Conservation (phyloP, 2,797 vertebrate species). For the Anguilla pacifica region DNA sequence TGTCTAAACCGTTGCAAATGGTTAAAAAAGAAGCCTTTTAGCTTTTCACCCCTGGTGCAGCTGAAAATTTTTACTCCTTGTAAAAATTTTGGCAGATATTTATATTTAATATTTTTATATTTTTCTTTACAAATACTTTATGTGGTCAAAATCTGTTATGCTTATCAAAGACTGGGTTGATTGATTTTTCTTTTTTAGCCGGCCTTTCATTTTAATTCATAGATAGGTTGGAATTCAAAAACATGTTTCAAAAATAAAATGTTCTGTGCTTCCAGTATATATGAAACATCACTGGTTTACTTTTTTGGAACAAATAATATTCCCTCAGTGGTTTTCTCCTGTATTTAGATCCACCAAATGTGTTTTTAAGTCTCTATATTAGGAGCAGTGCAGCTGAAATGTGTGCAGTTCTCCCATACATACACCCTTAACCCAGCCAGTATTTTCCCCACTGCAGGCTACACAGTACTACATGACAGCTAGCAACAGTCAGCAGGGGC, state of each 20-base stretch:
- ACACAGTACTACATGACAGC: neutral
- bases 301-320: neutral
- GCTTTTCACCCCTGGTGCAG: too few relatives aligned
- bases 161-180: neutral
- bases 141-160: neutral
- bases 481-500: neutral
- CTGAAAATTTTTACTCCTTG: too few relatives aligned
- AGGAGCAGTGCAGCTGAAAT: neutral
- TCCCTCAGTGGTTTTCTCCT: neutral
- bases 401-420: neutral
- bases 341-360: neutral
- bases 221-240: neutral
- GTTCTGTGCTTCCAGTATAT: neutral
- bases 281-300: neutral
- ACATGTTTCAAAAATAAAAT: neutral
- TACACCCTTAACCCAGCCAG: neutral
- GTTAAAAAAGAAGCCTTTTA: neutral
- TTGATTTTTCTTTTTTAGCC: neutral
- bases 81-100: too few relatives aligned
- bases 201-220: neutral
- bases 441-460: neutral
- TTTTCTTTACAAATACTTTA: neutral
- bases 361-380: neutral
- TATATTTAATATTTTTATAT: too few relatives aligned
- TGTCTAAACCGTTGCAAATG: neutral